Evolutionary conservation across 2,888 invertebrate species (phyloP).

Genomic region (Acheta domesticus): DNA sequence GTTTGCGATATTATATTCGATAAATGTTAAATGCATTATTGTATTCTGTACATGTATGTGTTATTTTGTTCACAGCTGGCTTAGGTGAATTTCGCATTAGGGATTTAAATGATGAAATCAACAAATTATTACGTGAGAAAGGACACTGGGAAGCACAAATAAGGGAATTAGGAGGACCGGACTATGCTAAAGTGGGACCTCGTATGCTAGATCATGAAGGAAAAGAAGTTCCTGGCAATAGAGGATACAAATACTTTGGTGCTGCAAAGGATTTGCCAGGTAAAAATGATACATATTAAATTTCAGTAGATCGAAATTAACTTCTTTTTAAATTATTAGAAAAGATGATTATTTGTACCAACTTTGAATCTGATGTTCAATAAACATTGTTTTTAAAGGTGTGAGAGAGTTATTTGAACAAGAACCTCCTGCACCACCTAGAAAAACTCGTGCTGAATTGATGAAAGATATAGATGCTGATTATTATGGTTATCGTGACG

Average conservation of each 20-base stretch:
- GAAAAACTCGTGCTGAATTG: conserved; percentile 91
- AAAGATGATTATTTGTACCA: too few species aligned
- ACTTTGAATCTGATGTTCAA: too few species aligned
- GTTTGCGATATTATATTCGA: too few species aligned
- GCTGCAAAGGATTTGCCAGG: conserved; percentile 96
- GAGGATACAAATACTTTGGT: conserved; percentile 98
- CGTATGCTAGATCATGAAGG: conserved; percentile 91
- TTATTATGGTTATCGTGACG: conserved; percentile 98
- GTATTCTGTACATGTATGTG: too few species aligned
- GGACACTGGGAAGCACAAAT: conserved; percentile 98
- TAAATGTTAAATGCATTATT: too few species aligned
- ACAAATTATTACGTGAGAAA: conserved; percentile 92
- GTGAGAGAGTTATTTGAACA: conserved; percentile 97
- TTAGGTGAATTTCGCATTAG: conserved; percentile 98
- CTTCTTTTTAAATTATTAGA: too few species aligned
- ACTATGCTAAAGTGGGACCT: conserved; percentile 86
- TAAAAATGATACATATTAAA: conserved; percentile 41
- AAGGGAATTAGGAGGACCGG: conserved; percentile 90
- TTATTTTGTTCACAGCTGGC: conserved; percentile 63
- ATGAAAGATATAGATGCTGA: conserved; percentile 98
- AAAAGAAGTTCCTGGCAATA: conserved; percentile 94
- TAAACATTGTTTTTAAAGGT: conserved; percentile 51
- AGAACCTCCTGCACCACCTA: conserved; percentile 83
- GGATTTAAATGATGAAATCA: conserved; percentile 98
- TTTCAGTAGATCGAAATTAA: too few species aligned